Evolutionary conservation across 2,113 vertebrate species (phyloP).

Genomic region (Plectropomus leopardus): DNA sequence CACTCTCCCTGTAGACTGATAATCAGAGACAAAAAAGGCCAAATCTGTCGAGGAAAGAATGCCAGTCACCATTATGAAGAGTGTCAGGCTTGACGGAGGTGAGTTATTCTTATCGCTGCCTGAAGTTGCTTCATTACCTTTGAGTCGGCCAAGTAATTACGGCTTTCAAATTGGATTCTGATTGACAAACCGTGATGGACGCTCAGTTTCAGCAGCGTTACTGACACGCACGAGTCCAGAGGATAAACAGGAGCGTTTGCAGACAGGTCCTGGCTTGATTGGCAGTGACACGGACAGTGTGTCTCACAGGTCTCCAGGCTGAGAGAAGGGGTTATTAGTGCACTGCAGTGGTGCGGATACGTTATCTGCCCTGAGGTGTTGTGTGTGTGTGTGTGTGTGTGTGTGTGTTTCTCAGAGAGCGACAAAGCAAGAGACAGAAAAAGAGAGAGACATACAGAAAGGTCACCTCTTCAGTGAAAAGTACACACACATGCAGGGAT

Average conservation of each 20-base stretch:
- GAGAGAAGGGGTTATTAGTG: constrained; percentile 58
- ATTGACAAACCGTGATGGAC: constrained; percentile 46
- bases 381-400: constrained; percentile 29
- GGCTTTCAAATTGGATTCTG: constrained; percentile 69
- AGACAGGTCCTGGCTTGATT: constrained; percentile 52
- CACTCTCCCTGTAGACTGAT: background rate
- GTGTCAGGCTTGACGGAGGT: constrained; percentile 31
- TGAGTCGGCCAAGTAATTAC: constrained; percentile 61
- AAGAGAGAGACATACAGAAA: constrained; percentile 19
- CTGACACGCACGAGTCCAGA: constrained; percentile 1
- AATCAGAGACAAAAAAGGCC: constrained; percentile 44
- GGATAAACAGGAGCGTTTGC: constrained; percentile 23
- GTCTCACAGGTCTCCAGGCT: constrained; percentile 51
- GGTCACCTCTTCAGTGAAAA: constrained; percentile 35
- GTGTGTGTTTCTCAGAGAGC: constrained; percentile 19
- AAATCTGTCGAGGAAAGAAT: constrained; percentile 18
- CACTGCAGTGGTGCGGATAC: constrained; percentile 43
- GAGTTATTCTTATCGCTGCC: constrained; percentile 43
- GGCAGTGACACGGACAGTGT: constrained; percentile 45
- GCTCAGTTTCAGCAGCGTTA: constrained; percentile 16
- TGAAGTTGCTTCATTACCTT: constrained; percentile 63
- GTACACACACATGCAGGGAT: constrained; percentile 36
- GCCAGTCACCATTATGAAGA: constrained; percentile 7
- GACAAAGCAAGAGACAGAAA: background rate
- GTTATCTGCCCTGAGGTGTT: constrained; percentile 44